Base-by-base conservation (phyloP, 2,888 invertebrate genomes). In the Troides helena region DNA sequence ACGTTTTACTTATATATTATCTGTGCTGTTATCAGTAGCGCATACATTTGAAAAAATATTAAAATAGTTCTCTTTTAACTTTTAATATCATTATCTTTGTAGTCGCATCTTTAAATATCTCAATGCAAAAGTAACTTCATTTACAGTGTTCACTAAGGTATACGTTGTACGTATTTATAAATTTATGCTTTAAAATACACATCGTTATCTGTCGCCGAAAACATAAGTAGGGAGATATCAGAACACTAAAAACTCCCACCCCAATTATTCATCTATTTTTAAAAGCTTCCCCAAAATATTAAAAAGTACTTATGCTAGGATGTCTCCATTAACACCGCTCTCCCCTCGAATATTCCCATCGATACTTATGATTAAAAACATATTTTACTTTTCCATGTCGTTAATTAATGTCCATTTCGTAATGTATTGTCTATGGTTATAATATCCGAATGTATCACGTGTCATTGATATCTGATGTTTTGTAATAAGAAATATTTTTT, bases 231-330 rank as follows among this genome's bases (percentile, higher is more conserved):
- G 74, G 75, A 77, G 81, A 80, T 78, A 73, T 74, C 61, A 64
- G 60, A 74, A 76, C 80, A 79, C 80, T 74, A 85, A 84, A 69
- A 81, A 81, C 76, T 77, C 76, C 77, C 80, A 82, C 86, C 89
- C 86, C 80, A 71, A 74, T 74, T 80, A 79, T 84, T 79, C 81
- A 76, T 75, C 76, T 86, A 88, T 91, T 89, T 90, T 89, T 87
- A 79, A 75, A 81, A 80, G 84, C 88, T 85, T 89, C 88, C 89
- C 85, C 81, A 89, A 89, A 90, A 89, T 92, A 92, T 92, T 91
- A 91, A 91, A 91, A 90, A 88, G 82, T 86, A 88, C 89, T 92
- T 89, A 90, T 80, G 74, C 72, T 76, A 85, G 92, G 92, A 92
- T 89, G 84, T 90, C 81, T 92, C 91, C 83, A 89, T 92, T 91